Evolutionary conservation across 2,113 vertebrate genomes (phyloP).

Genomic region (Pseudolaguvia tuberculata): DNA sequence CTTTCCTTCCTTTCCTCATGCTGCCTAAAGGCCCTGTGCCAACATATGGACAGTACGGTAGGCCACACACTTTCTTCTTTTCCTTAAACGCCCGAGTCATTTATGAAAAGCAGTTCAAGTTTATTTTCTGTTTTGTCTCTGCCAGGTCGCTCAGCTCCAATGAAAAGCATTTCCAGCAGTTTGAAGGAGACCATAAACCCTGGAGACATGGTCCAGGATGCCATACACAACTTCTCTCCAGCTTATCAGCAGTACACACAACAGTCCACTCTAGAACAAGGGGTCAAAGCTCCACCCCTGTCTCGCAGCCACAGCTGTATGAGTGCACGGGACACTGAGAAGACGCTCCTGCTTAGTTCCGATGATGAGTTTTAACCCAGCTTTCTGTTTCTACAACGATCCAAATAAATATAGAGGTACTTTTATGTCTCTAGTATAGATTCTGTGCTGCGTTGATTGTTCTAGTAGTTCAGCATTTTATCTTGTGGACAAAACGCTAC

Average conservation of each 20-base stretch:
- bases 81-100: background rate
- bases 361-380: constrained; percentile 86
- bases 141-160: constrained; percentile 85
- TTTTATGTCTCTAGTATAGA: constrained; percentile 1
- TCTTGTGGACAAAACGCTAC: constrained; percentile 28
- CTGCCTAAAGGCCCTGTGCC: constrained; percentile 75
- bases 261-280: constrained; percentile 88
- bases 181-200: constrained; percentile 98
- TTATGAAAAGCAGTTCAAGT: background rate
- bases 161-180: constrained; percentile 99
- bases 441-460: constrained; percentile 14
- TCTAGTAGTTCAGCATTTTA: constrained; percentile 5
- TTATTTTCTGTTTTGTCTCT: background rate
- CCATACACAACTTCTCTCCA: constrained; percentile 97
- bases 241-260: constrained; percentile 99
- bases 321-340: constrained; percentile 78
- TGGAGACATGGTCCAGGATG: constrained; percentile 93
- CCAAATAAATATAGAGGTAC: constrained; percentile 12
- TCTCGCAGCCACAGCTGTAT: constrained; percentile 70
- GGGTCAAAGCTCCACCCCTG: constrained; percentile 59
- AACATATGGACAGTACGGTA: constrained; percentile 89
- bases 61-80: constrained; percentile 57
- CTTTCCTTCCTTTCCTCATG: constrained; percentile 44
- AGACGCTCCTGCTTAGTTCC: constrained; percentile 90
- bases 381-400: background rate